These are phyloP conservation scores for Orussus abietinus DNA, from an alignment of 1,140 invertebrate species.

Conservation along the genomic window DNA sequence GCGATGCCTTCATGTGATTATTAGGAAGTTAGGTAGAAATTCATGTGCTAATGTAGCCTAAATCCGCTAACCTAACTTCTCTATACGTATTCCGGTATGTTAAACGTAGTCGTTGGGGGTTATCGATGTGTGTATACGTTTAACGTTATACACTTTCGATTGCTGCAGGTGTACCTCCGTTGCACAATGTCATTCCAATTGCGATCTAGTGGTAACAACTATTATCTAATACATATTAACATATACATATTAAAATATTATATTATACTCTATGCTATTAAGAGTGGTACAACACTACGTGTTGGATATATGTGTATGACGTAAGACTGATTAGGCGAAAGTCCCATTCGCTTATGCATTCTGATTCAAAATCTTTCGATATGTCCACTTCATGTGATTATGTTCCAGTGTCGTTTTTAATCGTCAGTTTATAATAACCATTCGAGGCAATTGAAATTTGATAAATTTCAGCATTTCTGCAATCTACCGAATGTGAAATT, in stretches of 20 bases:
- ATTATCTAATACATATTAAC: slow-evolving; percentile 1
- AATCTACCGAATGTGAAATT: no score
- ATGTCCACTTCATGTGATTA: no score
- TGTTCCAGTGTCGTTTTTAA: no score
- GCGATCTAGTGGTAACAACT: slow-evolving; percentile 2
- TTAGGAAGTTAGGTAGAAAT: slow-evolving; percentile 37
- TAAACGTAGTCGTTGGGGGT: no score
- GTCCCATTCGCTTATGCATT: slow-evolving; percentile 35
- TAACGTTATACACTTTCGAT: slow-evolving; percentile 4
- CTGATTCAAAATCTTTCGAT: no score
- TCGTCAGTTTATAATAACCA: no score
- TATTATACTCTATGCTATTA: slow-evolving; percentile 28
- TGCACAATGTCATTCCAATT: slow-evolving; percentile 25
- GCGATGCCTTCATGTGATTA: slow-evolving; percentile 34
- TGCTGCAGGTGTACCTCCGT: no score
- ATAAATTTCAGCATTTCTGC: no score
- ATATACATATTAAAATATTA: slow-evolving; percentile 23
- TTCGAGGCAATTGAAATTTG: no score
- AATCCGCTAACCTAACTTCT: slow-evolving; percentile 31
- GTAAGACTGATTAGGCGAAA: slow-evolving; percentile 37
- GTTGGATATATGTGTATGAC: slow-evolving; percentile 29
- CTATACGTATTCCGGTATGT: slow-evolving; percentile 31
- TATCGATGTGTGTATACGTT: slow-evolving; percentile 17
- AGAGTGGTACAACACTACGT: slow-evolving; percentile 31
- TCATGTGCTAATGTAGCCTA: slow-evolving; percentile 34